Percentiles rank a stretch among this genome's conserved stretches.
Conservation (phyloP, 2,113 vertebrate species). For the Toxotes jaculatrix region DNA sequence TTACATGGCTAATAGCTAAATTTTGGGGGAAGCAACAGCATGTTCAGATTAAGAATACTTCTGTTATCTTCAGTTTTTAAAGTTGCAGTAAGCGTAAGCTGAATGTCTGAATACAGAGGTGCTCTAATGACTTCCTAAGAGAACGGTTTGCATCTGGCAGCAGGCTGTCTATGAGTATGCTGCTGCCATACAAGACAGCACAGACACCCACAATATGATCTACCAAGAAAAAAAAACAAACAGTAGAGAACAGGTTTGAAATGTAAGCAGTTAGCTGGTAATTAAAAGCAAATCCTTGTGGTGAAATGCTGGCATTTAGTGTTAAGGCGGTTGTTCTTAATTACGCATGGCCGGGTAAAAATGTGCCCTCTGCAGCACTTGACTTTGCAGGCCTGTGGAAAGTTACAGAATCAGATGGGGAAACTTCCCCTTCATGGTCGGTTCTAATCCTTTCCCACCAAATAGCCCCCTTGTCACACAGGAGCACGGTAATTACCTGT, state of each 20-base stretch:
- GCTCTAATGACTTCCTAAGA: conserved; percentile 1
- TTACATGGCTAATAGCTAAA: neutral
- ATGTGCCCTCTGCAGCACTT: conserved; percentile 32
- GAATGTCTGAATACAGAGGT: neutral
- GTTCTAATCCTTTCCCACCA: conserved; percentile 33
- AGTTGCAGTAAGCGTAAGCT: neutral
- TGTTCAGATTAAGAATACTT: neutral
- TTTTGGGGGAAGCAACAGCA: neutral
- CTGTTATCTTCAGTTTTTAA: conserved; percentile 6
- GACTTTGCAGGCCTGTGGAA: conserved; percentile 1
- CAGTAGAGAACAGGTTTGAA: neutral
- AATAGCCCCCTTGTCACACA: conserved; percentile 42
- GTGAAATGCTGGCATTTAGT: conserved; percentile 40
- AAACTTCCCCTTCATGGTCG: conserved; percentile 16
- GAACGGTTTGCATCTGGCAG: conserved; percentile 26
- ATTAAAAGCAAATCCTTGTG: conserved; percentile 43
- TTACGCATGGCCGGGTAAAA: neutral
- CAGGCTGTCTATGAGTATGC: neutral
- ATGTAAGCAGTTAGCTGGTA: conserved; percentile 49
- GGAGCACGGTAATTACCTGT: conserved; percentile 68
- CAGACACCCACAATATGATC: conserved; percentile 3
- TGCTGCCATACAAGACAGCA: neutral
- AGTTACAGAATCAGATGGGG: conserved; percentile 28
- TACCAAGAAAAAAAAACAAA: neutral
- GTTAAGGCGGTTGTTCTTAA: conserved; percentile 24